Conservation (phyloP, 2,797 vertebrate species). For the Uromys caudimaculatus region DNA sequence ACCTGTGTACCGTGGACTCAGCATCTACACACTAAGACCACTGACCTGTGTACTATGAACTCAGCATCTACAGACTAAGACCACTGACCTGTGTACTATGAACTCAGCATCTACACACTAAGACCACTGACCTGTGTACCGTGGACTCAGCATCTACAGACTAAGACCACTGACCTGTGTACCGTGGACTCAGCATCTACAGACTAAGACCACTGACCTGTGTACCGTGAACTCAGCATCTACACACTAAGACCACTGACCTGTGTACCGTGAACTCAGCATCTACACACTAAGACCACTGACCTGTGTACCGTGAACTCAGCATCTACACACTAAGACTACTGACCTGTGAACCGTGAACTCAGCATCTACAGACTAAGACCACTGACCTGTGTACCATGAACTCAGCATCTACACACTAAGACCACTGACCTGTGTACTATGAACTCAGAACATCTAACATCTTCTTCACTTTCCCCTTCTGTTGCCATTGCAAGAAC, state of each 20-base stretch:
- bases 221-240: neutral
- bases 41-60: neutral
- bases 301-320: neutral
- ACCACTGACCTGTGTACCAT: neutral
- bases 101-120: too few relatives aligned
- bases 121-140: neutral
- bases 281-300: neutral
- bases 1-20: neutral
- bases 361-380: neutral
- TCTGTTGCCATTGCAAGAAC: slow-evolving; percentile 12
- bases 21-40: neutral
- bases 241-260: neutral
- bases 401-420: neutral
- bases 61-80: neutral
- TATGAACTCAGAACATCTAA: neutral
- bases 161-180: neutral
- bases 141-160: too few relatives aligned
- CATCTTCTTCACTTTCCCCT: neutral
- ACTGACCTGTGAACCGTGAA: neutral
- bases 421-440: neutral
- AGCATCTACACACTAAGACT: neutral
- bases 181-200: neutral
- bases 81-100: neutral
- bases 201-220: neutral
- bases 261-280: too few relatives aligned